These are phyloP conservation scores for Rhinogobius similis DNA, from an alignment of 2,113 vertebrate species.

Conservation along the genomic window DNA sequence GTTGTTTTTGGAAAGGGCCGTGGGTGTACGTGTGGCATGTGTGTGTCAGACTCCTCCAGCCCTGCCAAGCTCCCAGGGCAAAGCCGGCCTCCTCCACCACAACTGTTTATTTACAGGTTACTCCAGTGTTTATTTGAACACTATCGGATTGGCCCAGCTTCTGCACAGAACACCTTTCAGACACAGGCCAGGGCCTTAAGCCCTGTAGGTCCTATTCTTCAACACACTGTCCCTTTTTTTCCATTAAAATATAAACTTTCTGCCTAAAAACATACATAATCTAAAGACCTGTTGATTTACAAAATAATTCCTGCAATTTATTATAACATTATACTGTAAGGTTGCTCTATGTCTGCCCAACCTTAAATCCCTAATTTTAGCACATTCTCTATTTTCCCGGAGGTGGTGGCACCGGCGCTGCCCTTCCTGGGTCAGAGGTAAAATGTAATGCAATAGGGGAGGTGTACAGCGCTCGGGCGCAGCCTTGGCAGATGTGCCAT, in stretches of 20 bases:
- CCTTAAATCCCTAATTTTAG: not conserved
- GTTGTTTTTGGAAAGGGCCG: slow-evolving; percentile 72
- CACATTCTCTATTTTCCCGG: slow-evolving; percentile 12
- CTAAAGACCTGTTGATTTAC: slow-evolving; percentile 23
- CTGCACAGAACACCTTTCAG: slow-evolving; percentile 65
- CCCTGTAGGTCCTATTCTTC: slow-evolving; percentile 15
- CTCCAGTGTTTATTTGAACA: slow-evolving; percentile 72
- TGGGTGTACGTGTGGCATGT: slow-evolving; percentile 46
- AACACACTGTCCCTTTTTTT: slow-evolving; percentile 3
- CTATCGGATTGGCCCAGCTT: slow-evolving; percentile 60
- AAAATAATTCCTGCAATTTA: not conserved
- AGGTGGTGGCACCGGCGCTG: slow-evolving; percentile 19
- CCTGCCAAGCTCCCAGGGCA: slow-evolving; percentile 73
- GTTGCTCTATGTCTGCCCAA: not conserved
- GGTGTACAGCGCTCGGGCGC: slow-evolving; percentile 68
- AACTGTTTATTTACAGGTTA: slow-evolving; percentile 78
- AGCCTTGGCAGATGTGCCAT: slow-evolving; percentile 69
- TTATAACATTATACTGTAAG: not conserved
- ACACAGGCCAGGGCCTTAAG: slow-evolving; percentile 30
- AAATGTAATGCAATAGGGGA: slow-evolving; percentile 69
- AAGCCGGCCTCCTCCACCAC: slow-evolving; percentile 66
- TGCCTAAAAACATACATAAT: no score
- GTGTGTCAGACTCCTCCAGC: slow-evolving; percentile 59
- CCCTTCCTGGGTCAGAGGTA: slow-evolving; percentile 67
- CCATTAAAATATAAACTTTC: not conserved